Percentiles rank a stretch among this genome's conserved stretches.
Evolutionary conservation across 2,797 vertebrate genomes (phyloP).

Genomic region (Pantherophis vulpinus): DNA sequence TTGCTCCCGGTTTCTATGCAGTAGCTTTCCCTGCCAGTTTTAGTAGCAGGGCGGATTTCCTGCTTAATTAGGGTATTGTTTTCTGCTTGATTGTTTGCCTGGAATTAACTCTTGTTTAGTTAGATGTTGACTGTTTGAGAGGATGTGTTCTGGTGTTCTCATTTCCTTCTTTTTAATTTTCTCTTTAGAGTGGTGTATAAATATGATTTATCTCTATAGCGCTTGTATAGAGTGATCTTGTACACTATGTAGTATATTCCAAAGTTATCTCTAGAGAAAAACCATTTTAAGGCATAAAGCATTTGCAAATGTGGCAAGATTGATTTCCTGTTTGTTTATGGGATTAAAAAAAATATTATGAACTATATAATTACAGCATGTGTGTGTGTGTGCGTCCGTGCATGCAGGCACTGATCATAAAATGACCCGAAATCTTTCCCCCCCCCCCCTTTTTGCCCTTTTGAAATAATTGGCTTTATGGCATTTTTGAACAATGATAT

Average conservation of each 20-base stretch:
- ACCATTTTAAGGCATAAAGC: background rate
- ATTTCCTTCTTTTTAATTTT: background rate
- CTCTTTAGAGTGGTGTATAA: background rate
- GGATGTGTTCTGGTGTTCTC: background rate
- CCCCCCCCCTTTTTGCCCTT: background rate
- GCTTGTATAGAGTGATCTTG: background rate
- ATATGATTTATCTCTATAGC: background rate
- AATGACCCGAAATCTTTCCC: background rate
- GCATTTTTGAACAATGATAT: background rate
- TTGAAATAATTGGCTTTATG: background rate
- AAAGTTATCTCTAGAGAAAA: background rate
- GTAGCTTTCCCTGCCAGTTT: background rate
- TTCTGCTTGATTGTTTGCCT: background rate
- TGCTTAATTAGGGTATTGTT: background rate
- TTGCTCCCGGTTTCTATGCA: background rate
- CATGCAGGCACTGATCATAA: background rate
- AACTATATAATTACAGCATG: background rate
- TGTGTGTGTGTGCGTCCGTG: background rate
- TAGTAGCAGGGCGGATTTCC: background rate
- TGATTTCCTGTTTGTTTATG: background rate
- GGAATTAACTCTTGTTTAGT: background rate
- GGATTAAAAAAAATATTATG: background rate
- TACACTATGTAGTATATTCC: background rate
- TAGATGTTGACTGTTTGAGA: background rate
- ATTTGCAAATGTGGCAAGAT: background rate